Conservation (phyloP, 53 echinoderm and acorn worm species). For the Antedon mediterranea region DNA sequence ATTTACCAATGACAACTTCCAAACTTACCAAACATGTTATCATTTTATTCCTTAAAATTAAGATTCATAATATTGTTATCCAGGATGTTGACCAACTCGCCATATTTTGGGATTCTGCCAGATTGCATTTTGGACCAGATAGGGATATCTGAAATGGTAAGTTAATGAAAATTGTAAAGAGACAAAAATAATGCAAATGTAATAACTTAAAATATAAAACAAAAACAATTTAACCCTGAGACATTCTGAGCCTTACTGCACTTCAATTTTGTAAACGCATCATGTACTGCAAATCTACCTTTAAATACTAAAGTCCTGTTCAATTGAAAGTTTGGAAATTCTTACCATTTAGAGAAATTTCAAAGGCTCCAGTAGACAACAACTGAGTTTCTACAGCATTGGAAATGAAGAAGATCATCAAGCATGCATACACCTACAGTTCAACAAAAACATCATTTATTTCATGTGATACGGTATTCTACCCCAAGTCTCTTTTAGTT, state of each 20-base stretch:
- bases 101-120: constrained; percentile 76
- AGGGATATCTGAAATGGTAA: constrained; percentile 51
- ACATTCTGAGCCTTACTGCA: too few relatives aligned
- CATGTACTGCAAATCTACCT: too few relatives aligned
- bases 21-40: not conserved
- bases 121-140: constrained; percentile 98
- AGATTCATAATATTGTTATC: constrained; percentile 95
- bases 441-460: not conserved
- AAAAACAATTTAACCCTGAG: too few relatives aligned
- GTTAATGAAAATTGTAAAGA: too few relatives aligned
- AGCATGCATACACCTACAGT: constrained; percentile 84
- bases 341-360: constrained; percentile 87
- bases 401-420: constrained; percentile 90
- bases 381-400: constrained; percentile 92
- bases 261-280: too few relatives aligned
- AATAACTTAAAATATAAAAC: too few relatives aligned
- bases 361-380: constrained; percentile 95
- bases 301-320: too few relatives aligned
- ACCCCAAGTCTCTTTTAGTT: too few relatives aligned
- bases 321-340: too few relatives aligned
- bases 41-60: constrained; percentile 29
- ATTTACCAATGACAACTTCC: not conserved
- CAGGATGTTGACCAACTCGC: constrained; percentile 80
- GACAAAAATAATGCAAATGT: too few relatives aligned
- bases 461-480: not conserved